Evolutionary conservation across 92 coral and sea anemone species (phyloP).

Genomic region (Bergia puertoricense): DNA sequence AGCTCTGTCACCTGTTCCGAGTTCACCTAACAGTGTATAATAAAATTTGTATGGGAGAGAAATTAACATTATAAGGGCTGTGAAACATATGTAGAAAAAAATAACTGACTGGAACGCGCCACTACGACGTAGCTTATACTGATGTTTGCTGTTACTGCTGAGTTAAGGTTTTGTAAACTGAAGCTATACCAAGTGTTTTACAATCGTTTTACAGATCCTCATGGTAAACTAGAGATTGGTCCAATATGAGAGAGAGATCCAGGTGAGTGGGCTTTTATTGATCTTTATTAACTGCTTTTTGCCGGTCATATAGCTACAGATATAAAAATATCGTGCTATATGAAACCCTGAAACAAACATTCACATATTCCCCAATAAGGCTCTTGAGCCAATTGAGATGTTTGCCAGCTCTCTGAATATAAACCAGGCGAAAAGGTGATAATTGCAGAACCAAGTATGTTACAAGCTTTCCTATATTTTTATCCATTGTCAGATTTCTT

Average conservation of each 20-base stretch:
- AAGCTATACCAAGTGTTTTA: not conserved
- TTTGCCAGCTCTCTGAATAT: not conserved
- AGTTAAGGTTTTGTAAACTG: not conserved
- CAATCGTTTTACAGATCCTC: conserved; percentile 12
- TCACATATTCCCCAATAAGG: too few relatives aligned
- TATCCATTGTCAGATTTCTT: conserved; percentile 2
- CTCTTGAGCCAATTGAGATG: not conserved
- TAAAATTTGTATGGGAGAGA: conserved; percentile 19
- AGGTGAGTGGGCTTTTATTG: conserved; percentile 38
- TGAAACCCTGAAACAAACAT: not conserved
- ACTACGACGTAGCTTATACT: too few relatives aligned
- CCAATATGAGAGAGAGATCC: conserved; percentile 34
- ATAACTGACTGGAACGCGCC: not conserved
- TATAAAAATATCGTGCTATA: not conserved
- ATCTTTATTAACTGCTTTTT: conserved; percentile 19
- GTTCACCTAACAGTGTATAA: conserved; percentile 18
- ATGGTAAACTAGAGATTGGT: conserved; percentile 21
- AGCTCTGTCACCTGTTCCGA: conserved; percentile 20
- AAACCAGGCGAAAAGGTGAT: not conserved
- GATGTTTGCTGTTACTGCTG: not conserved
- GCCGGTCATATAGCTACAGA: conserved; percentile 16
- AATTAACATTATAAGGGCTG: conserved; percentile 22
- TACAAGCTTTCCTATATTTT: not conserved
- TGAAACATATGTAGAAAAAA: not conserved
- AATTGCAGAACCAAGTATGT: not conserved